phyloP scores from a whole-genome alignment of 2,888 invertebrate genomes.

The Epistrophe eligans region DNA sequence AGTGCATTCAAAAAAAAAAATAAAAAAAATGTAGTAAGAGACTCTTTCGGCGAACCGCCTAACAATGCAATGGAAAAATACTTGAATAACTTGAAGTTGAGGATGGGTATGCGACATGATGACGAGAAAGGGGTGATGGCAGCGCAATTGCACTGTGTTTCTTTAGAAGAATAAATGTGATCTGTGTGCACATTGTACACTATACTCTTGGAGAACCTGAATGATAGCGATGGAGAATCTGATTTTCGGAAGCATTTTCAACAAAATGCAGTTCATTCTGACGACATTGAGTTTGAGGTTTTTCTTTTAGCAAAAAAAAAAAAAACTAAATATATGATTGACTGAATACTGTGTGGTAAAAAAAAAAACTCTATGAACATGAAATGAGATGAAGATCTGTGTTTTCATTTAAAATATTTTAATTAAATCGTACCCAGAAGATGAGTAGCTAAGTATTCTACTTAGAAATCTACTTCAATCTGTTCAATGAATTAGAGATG shows the following conservation, averaged over 20 bases:
- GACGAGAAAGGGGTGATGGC: not conserved
- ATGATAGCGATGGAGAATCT: slow-evolving; percentile 21
- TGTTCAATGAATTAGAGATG: too few species aligned
- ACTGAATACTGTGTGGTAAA: slow-evolving; percentile 3
- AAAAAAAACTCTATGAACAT: slow-evolving; percentile 19
- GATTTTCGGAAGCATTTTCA: slow-evolving; percentile 16
- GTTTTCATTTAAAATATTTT: slow-evolving; percentile 30
- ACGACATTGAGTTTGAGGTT: slow-evolving; percentile 5
- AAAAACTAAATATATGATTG: not conserved
- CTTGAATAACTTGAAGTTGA: slow-evolving; percentile 47
- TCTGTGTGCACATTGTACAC: slow-evolving; percentile 32
- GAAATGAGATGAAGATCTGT: slow-evolving; percentile 4
- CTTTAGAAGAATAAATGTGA: slow-evolving; percentile 32
- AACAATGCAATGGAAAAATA: slow-evolving; percentile 68
- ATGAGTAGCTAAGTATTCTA: too few species aligned
- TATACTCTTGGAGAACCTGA: slow-evolving; percentile 23
- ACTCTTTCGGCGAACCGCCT: slow-evolving; percentile 75
- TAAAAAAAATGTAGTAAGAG: slow-evolving; percentile 51
- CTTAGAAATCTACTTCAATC: too few species aligned
- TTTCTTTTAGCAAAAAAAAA: slow-evolving; percentile 4
- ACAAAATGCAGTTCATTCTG: slow-evolving; percentile 19
- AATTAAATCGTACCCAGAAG: too few species aligned
- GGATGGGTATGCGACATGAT: slow-evolving; percentile 2
- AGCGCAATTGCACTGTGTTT: slow-evolving; percentile 12
- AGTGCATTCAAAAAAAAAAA: slow-evolving; percentile 64